Base-by-base conservation (phyloP, 2,888 invertebrate genomes). In the Apotomis betuletana region DNA sequence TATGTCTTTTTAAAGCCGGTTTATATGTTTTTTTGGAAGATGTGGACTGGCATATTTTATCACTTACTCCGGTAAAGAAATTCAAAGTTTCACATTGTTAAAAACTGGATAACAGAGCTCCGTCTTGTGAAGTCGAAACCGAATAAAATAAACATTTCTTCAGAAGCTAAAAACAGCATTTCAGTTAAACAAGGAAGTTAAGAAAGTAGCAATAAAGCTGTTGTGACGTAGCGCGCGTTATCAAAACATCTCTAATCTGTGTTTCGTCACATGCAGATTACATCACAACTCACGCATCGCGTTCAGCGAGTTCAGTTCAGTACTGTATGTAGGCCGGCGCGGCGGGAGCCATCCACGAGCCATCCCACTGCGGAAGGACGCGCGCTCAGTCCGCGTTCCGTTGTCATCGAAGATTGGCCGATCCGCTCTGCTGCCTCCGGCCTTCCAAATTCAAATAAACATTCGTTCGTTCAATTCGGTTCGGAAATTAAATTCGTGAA, bases 281-380 rank as follows among this genome's bases (percentile, higher is more conserved):
- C 90, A 91, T 91, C 90, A 90, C 87, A 86, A 83, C 85, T 83
- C 85, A 82, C 83, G 83, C 83, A 80, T 82, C 81, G 85, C 80
- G 80, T 83, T 81, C 78, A 78, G 75, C 73, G 77, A 46, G 77
- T 55, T 57, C 44, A 15, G 54, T 78, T 69, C 78, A 75, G 76
- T 41, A 6, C 41, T 77, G 78, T 85, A 91, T 88, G 87, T 91
- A 91, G 91, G 90, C 84, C 91, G 90, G 85, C 90, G 88, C 86
- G 88, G 92, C 91, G 92, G 92, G 92, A 91, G 91, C 83, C 41
- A 41, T 41, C 27, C 27, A 27, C 27, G 27, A 41, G 41, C 41
- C 87, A 84, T 89, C 90, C 91, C 88, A 86, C 83, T 85, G 85
- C 90, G 90, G 88, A 90, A 91, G 89, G 89, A 85, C 87, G 84